Percentiles rank a stretch among this genome's conserved stretches.
phyloP scores from a whole-genome alignment of 2,113 vertebrate genomes.

The Epinephelus lanceolatus region DNA sequence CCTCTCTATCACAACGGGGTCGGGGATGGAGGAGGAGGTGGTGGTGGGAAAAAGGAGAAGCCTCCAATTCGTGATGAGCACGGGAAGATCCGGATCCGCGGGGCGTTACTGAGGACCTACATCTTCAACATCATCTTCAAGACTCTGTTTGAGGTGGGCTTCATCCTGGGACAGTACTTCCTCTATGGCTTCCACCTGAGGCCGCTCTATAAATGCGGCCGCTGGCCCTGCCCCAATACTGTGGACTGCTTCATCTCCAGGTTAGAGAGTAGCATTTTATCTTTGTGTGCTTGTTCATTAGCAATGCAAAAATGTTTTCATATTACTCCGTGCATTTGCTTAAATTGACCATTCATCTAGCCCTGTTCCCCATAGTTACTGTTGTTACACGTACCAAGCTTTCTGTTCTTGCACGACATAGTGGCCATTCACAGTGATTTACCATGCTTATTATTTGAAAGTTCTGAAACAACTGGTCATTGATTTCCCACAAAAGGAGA shows the following conservation, averaged over 20 bases:
- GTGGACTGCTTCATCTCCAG: conserved; percentile 86
- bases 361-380: background rate
- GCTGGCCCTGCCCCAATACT: conserved; percentile 85
- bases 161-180: conserved; percentile 94
- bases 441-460: too few relatives aligned
- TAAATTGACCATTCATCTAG: background rate
- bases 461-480: too few relatives aligned
- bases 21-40: conserved; percentile 54
- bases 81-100: conserved; percentile 89
- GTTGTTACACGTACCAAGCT: background rate
- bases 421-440: too few relatives aligned
- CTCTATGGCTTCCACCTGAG: conserved; percentile 92
- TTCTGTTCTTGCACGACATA: too few relatives aligned
- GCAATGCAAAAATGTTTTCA: background rate
- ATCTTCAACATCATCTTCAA: conserved; percentile 95
- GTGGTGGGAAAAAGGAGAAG: conserved; percentile 81
- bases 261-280: conserved; percentile 47
- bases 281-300: conserved; percentile 6
- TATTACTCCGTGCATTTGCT: background rate
- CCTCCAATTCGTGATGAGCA: conserved; percentile 86
- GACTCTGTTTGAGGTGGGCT: conserved; percentile 93
- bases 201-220: conserved; percentile 91
- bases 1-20: conserved; percentile 74
- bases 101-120: conserved; percentile 90
- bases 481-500: too few relatives aligned